Conservation (phyloP, 2,113 vertebrate genomes). For the Syrrhaptes paradoxus region DNA sequence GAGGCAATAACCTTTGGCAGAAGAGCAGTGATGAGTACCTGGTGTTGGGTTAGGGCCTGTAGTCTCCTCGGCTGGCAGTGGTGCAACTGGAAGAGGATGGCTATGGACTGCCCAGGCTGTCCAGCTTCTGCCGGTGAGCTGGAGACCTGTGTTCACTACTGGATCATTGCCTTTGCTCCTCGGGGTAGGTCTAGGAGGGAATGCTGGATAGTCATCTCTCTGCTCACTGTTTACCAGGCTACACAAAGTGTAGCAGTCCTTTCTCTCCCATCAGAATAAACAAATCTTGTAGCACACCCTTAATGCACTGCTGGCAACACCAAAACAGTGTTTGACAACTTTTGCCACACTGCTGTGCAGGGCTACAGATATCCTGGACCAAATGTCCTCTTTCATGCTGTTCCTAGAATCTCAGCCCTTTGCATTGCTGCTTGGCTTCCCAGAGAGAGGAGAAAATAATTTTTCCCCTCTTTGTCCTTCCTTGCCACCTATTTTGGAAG, state of each 20-base stretch:
- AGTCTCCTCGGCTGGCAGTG: not conserved
- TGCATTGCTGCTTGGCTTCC: not conserved
- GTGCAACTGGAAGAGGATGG: not conserved
- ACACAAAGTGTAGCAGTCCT: not conserved
- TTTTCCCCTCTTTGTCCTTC: not conserved
- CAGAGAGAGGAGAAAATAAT: not conserved
- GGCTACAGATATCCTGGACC: not conserved
- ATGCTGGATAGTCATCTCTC: not conserved
- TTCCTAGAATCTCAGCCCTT: not conserved
- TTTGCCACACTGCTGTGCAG: not conserved
- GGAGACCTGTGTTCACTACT: not conserved
- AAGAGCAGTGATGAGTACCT: not conserved
- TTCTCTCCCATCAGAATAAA: not conserved
- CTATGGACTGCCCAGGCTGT: not conserved
- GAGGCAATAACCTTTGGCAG: not conserved
- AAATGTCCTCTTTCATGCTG: not conserved
- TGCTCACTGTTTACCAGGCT: not conserved
- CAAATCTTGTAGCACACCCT: not conserved
- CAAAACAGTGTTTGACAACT: not conserved
- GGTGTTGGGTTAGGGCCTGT: not conserved
- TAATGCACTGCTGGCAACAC: not conserved
- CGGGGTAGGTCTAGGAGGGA: not conserved
- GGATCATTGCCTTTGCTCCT: not conserved
- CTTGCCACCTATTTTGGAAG: not conserved
- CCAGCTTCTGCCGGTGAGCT: not conserved